phyloP scores from a whole-genome alignment of 2,888 invertebrate species.

The Empis livida region DNA sequence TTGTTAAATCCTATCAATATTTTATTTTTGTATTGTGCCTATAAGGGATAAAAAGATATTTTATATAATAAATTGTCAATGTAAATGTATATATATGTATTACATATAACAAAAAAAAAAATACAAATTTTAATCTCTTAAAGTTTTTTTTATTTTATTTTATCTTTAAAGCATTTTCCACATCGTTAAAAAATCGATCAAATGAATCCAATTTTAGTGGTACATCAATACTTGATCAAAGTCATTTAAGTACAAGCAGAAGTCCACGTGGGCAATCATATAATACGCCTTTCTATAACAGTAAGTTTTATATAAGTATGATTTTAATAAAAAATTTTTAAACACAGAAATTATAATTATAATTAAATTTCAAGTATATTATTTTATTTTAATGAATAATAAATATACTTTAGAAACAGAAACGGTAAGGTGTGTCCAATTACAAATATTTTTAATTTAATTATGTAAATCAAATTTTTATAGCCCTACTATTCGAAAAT shows the following conservation, averaged over 20 bases:
- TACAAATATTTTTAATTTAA: too few species aligned
- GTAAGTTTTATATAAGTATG: too few species aligned
- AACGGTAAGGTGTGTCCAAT: too few species aligned
- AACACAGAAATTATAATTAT: too few species aligned
- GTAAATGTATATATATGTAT: not conserved
- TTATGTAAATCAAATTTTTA: too few species aligned
- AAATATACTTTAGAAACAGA: too few species aligned
- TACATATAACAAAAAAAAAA: not conserved
- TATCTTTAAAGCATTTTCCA: conserved; percentile 15
- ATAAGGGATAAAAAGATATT: not conserved
- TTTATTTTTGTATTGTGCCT: not conserved
- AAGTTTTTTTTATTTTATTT: not conserved
- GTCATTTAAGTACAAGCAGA: conserved; percentile 4
- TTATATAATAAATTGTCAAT: not conserved
- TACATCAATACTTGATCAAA: conserved; percentile 6
- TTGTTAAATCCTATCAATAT: too few species aligned
- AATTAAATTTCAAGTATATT: too few species aligned
- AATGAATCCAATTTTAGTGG: conserved; percentile 9
- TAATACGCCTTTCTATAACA: conserved; percentile 12
- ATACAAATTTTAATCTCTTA: not conserved
- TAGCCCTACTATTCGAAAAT: too few species aligned
- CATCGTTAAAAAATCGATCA: conserved; percentile 14
- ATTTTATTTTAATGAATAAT: too few species aligned
- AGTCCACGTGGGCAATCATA: conserved; percentile 9
- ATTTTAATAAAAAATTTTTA: too few species aligned